Evolutionary conservation across 1,140 invertebrate genomes (phyloP), one percentile per base, ranked within the genome.

Genomic region (Drosophila trapezifrons): DNA sequence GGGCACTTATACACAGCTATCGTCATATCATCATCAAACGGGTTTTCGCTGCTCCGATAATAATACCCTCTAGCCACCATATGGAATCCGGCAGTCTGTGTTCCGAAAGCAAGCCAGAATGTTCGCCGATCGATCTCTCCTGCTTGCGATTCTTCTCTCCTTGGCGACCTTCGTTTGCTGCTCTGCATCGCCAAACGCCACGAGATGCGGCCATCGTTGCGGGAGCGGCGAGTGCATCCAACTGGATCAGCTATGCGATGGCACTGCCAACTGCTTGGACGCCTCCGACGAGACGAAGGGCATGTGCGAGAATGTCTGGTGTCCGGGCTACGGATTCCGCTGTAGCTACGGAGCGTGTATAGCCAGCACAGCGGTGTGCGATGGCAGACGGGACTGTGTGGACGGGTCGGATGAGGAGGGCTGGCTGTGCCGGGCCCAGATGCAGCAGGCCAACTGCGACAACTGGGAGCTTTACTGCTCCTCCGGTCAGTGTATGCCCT

Each of bases 261-360:
- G 94, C 1, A 66, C 47, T 10, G 72, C 92, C 7, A 78, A 95
- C 69, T 95, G 94, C 59, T 71, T 65, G 0, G 94, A 95, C 65
- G 72, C 82, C 2, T 94, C 94, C 13, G 95, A 96, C 75, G 95
- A 96, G 83, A 94, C 93, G 0, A 60, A 81, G n/a, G 40, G 65
- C 0, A 81, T 93, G 12, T 95, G 94, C 76, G 75, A 72, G 5
- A 63, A 57, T 10, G 51, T 73, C 43, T 79, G 63, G 5, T 94
- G 94, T 77, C 92, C 92, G 6, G 43, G 67, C 0, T 92, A 90
- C 58, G 76, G 91, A 0, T 94, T 94, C 82, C 93, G 93, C 8
- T 95, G 95, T 74, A 81, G 87, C 5, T 95, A 95, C 70, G 94
- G 95, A 9, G 93, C 93, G 1, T 95, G 95, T 52, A 92, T 95